Percentiles rank a stretch among this genome's conserved stretches.
Conservation (phyloP, 1,140 invertebrate genomes). For the Hormaphis cornu region DNA sequence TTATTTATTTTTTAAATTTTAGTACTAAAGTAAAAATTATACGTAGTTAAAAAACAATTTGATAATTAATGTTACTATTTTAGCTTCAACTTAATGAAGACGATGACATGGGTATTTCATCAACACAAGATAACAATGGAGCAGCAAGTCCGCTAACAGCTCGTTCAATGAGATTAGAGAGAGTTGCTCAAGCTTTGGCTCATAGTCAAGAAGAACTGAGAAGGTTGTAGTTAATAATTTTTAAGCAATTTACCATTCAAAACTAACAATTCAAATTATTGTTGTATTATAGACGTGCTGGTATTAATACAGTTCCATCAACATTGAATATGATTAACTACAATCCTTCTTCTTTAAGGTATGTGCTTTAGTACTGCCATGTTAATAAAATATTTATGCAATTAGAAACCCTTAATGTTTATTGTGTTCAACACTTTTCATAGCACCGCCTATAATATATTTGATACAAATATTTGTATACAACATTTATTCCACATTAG, state of each 20-base stretch:
- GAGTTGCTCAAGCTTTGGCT: constrained; percentile 73
- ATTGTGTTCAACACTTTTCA: background rate
- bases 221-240: constrained; percentile 45
- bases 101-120: constrained; percentile 26
- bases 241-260: background rate
- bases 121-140: constrained; percentile 38
- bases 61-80: background rate
- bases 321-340: constrained; percentile 23
- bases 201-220: constrained; percentile 79
- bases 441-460: background rate
- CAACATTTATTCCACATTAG: no score
- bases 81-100: constrained; percentile 34
- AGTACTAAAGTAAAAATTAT: no score
- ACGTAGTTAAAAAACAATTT: background rate
- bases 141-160: constrained; percentile 74
- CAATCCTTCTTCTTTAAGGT: constrained; percentile 25
- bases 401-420: background rate
- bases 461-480: background rate
- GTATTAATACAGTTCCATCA: constrained; percentile 19
- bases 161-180: constrained; percentile 71
- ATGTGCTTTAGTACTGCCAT: background rate
- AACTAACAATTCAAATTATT: background rate
- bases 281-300: background rate
- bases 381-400: background rate
- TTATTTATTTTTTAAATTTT: no score